Evolutionary conservation across 2,888 invertebrate species (phyloP).

Genomic region (Acheta domesticus): DNA sequence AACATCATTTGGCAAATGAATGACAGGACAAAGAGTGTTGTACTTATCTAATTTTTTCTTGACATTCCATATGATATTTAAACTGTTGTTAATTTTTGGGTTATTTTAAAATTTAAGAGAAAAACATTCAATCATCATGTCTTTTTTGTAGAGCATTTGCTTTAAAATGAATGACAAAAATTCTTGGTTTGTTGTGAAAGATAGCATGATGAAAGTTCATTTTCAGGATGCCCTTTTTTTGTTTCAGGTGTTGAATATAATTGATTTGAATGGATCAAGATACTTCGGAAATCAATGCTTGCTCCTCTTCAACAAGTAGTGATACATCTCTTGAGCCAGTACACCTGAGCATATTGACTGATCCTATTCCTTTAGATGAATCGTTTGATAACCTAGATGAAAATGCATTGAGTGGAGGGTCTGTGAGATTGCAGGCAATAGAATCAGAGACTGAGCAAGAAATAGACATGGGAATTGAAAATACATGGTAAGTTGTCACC

Average conservation of each 20-base stretch:
- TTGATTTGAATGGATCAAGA: conserved; percentile 35
- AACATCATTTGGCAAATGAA: too few species aligned
- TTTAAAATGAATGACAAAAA: too few species aligned
- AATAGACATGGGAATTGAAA: conserved; percentile 49
- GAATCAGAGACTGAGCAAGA: conserved; percentile 23
- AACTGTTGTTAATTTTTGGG: too few species aligned
- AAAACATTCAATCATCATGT: too few species aligned
- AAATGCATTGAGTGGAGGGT: conserved; percentile 23
- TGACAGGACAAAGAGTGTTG: too few species aligned
- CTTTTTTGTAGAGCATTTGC: too few species aligned
- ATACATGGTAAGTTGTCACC: conserved; percentile 46
- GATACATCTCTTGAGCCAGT: conserved; percentile 25
- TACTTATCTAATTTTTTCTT: too few species aligned
- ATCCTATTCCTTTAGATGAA: conserved; percentile 26
- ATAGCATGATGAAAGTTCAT: too few species aligned
- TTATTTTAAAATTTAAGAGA: too few species aligned
- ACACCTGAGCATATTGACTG: conserved; percentile 24
- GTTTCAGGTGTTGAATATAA: conserved; percentile 27
- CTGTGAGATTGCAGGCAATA: conserved; percentile 24
- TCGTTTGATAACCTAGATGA: conserved; percentile 33
- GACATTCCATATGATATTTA: too few species aligned
- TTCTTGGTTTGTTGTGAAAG: too few species aligned
- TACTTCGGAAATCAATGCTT: conserved; percentile 23
- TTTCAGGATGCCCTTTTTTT: not conserved
- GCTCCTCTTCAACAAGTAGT: conserved; percentile 23